Conservation (phyloP, 1,140 invertebrate species). For the Apis dorsata region DNA sequence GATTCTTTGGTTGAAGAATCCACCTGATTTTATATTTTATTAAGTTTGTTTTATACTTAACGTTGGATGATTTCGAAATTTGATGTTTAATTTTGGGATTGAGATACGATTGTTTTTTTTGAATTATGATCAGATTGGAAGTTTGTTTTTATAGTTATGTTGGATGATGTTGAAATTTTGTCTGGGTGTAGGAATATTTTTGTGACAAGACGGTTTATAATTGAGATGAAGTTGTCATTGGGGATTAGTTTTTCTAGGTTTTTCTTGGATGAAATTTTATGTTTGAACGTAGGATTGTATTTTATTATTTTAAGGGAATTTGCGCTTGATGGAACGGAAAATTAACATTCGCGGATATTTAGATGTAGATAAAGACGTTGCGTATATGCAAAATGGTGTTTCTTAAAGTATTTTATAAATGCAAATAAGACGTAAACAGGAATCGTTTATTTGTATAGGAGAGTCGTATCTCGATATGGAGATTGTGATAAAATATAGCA, state of each 20-base stretch:
- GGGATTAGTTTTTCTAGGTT: too few species aligned
- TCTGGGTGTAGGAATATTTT: not conserved
- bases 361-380: not conserved
- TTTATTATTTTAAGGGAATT: not conserved
- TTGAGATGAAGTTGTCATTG: too few species aligned
- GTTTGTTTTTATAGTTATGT: not conserved
- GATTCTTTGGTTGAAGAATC: not conserved
- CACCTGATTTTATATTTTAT: not conserved
- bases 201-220: not conserved
- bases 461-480: not conserved
- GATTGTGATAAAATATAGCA: not conserved
- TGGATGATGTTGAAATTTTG: not conserved
- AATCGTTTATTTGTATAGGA: not conserved
- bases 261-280: too few species aligned
- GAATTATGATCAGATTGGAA: too few species aligned
- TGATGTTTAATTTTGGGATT: not conserved
- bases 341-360: not conserved
- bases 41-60: not conserved
- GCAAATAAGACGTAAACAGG: not conserved
- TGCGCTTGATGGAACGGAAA: not conserved
- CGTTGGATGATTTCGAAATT: not conserved
- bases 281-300: not conserved
- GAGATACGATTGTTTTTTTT: too few species aligned
- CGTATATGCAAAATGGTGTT: not conserved
- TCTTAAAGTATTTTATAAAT: not conserved